Percentiles rank a stretch among this genome's conserved stretches.
These are phyloP conservation scores for Microcaecilia unicolor DNA, from an alignment of 2,797 vertebrate genomes.

Conservation along the genomic window DNA sequence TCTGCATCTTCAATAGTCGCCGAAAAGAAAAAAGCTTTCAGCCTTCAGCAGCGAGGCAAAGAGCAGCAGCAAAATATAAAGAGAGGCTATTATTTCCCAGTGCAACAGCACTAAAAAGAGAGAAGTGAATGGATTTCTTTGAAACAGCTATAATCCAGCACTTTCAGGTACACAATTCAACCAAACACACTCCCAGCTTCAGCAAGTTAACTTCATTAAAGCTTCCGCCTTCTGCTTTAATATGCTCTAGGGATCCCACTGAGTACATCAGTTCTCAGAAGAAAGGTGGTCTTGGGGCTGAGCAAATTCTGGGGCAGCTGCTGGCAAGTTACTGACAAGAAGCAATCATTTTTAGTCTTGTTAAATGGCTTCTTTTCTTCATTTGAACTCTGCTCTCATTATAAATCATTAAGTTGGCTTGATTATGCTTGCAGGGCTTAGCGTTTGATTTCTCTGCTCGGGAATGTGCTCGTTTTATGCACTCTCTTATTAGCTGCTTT, in stretches of 20 bases:
- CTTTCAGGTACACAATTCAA: conserved; percentile 50
- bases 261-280: too few species aligned
- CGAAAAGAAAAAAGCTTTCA: conserved; percentile 34
- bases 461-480: too few species aligned
- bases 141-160: conserved; percentile 47
- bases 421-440: too few species aligned
- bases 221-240: conserved; percentile 44
- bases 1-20: conserved; percentile 17
- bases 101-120: conserved; percentile 34
- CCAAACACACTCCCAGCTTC: conserved; percentile 40
- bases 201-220: conserved; percentile 64
- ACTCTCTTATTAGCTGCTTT: too few species aligned
- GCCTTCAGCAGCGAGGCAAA: conserved; percentile 27
- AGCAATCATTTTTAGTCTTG: too few species aligned
- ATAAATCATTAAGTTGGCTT: too few species aligned
- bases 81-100: conserved; percentile 44
- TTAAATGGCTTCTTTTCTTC: too few species aligned
- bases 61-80: conserved; percentile 45
- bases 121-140: conserved; percentile 40
- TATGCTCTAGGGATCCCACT: conserved; percentile 36
- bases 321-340: too few species aligned
- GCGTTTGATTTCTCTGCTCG: too few species aligned
- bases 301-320: too few species aligned
- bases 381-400: too few species aligned
- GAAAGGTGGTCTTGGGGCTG: too few species aligned